phyloP scores from a whole-genome alignment of 30 jellyfish, hydroid and myxozoan genomes.

The Pelagia noctiluca region DNA sequence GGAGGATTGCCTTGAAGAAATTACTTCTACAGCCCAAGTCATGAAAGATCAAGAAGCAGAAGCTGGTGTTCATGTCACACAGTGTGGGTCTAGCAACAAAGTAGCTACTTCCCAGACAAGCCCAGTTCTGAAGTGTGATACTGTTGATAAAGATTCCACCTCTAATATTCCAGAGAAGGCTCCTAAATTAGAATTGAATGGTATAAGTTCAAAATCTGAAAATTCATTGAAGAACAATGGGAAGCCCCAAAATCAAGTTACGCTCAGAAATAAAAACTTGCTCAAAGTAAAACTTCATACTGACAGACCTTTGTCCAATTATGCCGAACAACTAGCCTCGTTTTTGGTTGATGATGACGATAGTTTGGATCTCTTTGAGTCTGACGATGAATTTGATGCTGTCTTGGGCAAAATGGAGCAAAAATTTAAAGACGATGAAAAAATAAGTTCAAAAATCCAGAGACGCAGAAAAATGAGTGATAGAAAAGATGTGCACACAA shows the following conservation, averaged over 20 bases:
- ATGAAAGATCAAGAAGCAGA: no score
- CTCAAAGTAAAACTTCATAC: slow-evolving; percentile 58
- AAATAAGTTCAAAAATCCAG: slow-evolving; percentile 43
- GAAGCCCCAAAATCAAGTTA: slow-evolving; percentile 18
- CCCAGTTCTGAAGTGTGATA: no score
- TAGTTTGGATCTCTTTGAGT: slow-evolving; percentile 84
- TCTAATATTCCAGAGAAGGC: no score
- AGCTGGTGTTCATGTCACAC: no score
- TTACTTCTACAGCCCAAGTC: no score
- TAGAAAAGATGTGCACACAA: background rate
- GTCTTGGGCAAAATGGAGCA: slow-evolving; percentile 77
- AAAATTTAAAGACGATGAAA: slow-evolving; percentile 38
- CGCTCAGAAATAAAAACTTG: slow-evolving; percentile 35
- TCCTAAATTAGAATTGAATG: no score
- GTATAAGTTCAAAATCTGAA: no score
- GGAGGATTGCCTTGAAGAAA: no score
- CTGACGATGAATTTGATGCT: slow-evolving; percentile 93
- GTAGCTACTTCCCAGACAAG: no score
- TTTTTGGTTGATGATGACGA: slow-evolving; percentile 97
- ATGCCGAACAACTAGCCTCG: slow-evolving; percentile 91
- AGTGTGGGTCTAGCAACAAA: no score
- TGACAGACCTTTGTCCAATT: slow-evolving; percentile 95
- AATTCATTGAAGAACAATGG: slow-evolving; percentile 37
- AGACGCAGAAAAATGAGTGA: slow-evolving; percentile 53
- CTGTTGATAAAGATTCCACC: no score